Evolutionary conservation across 2,888 invertebrate species (phyloP).

Genomic region (Calliphora vomitoria): DNA sequence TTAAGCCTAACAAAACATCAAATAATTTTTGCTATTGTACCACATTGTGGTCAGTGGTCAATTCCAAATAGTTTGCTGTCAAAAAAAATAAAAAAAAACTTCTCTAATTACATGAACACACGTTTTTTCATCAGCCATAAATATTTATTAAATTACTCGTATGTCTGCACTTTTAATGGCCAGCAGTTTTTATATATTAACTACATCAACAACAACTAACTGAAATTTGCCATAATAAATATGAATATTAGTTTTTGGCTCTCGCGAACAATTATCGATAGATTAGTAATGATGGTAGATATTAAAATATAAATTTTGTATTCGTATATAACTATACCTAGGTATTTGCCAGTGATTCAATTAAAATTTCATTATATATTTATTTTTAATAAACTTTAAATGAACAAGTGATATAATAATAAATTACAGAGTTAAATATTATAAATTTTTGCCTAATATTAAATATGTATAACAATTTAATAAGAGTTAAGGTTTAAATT

Average conservation of each 20-base stretch:
- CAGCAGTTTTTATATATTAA: constrained; percentile 16
- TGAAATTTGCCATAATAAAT: neutral
- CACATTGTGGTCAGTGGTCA: no score
- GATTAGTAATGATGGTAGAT: no score
- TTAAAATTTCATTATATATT: neutral
- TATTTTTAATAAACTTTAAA: neutral
- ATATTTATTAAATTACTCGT: neutral
- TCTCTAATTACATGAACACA: no score
- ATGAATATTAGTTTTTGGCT: neutral
- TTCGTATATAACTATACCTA: neutral
- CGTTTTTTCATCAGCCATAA: neutral
- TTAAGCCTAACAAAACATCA: no score
- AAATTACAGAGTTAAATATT: neutral
- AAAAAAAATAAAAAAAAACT: no score
- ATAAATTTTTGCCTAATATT: neutral
- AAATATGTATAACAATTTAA: no score
- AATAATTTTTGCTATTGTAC: no score
- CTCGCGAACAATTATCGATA: neutral
- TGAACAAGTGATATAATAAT: neutral
- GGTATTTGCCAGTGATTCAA: neutral
- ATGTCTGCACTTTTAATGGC: constrained; percentile 2
- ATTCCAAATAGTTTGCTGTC: no score
- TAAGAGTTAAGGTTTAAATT: no score
- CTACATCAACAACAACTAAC: neutral
- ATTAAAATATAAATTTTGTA: no score